Evolutionary conservation across 92 coral and sea anemone species (phyloP).

Genomic region (Parazoanthus darwini): DNA sequence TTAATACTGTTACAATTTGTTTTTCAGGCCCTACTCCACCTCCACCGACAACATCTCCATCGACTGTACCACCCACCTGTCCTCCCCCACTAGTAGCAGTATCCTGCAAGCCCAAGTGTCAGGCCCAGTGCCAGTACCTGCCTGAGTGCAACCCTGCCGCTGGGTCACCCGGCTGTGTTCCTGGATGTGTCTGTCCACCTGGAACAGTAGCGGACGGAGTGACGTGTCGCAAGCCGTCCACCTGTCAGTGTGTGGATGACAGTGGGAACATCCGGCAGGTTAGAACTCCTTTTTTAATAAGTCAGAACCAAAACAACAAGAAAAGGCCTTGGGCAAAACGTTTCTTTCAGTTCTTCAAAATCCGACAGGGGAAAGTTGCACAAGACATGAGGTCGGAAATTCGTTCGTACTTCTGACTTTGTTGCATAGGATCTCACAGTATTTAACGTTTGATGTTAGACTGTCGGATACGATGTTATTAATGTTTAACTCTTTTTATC

Average conservation of each 20-base stretch:
- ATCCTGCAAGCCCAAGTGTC: slow-evolving; percentile 51
- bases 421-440: too few species aligned
- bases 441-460: too few species aligned
- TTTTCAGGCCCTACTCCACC: slow-evolving; percentile 21
- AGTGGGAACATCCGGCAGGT: slow-evolving; percentile 57
- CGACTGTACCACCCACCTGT: slow-evolving; percentile 51
- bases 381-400: too few species aligned
- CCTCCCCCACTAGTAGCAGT: slow-evolving; percentile 54
- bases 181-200: slow-evolving; percentile 58
- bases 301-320: neutral
- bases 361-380: neutral
- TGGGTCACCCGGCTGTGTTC: slow-evolving; percentile 42
- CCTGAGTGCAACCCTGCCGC: slow-evolving; percentile 34
- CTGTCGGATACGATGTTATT: too few species aligned
- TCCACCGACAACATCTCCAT: slow-evolving; percentile 47
- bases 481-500: too few species aligned
- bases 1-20: neutral
- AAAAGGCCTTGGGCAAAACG: neutral
- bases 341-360: neutral
- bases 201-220: slow-evolving; percentile 64
- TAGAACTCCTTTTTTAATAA: neutral
- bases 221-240: slow-evolving; percentile 52
- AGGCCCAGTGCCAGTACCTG: slow-evolving; percentile 56
- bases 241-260: slow-evolving; percentile 55
- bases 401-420: too few species aligned